Evolutionary conservation across 1,140 invertebrate genomes (phyloP), one percentile per base, ranked within the genome.

Genomic region (Ceratina australensis): DNA sequence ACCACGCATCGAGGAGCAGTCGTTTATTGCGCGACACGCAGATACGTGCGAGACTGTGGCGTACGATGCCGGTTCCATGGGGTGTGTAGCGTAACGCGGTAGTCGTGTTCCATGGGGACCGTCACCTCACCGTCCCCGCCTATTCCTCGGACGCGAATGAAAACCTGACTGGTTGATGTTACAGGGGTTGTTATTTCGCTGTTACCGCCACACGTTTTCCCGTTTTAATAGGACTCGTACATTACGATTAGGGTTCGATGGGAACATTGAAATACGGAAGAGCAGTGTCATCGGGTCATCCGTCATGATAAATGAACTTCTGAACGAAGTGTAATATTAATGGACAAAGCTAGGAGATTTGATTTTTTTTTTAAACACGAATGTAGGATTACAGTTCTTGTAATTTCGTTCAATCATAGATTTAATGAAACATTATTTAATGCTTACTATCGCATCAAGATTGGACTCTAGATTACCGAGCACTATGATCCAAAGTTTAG

Each of bases 11-110:
- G 76, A 64, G 60, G 66, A 47, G 66, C 79, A 71, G 52, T 59
- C 80, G 81, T 83, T 82, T 75, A 83, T 79, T 77, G 82, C 78
- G 60, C 80, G 81, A 66, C 79, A 22, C 54, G 24, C 60, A 42
- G 52, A 83, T 74, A 74, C 69, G 69, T 24, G 57, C 22, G 28
- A 69, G 5, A 1, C 5, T 22, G n/a, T 52, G 54, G 22, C 16
- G 72, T 4, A 22, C 50, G n/a, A 22, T 33, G 57, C 24, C 22
- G 68, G 65, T 79, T 82, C 56, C 50, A 74, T 71, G 63, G 80
- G 8, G 66, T 47, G 50, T 26, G 49, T 50, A 15, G 64, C 59
- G 24, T 13, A 50, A 24, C 16, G 22, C 64, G 22, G 49, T 7
- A 20, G 42, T 12, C 49, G 42, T n/a, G 50, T 15, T 33, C 64